These are phyloP conservation scores for Labrus mixtus DNA, from an alignment of 2,113 vertebrate genomes.

Conservation along the genomic window DNA sequence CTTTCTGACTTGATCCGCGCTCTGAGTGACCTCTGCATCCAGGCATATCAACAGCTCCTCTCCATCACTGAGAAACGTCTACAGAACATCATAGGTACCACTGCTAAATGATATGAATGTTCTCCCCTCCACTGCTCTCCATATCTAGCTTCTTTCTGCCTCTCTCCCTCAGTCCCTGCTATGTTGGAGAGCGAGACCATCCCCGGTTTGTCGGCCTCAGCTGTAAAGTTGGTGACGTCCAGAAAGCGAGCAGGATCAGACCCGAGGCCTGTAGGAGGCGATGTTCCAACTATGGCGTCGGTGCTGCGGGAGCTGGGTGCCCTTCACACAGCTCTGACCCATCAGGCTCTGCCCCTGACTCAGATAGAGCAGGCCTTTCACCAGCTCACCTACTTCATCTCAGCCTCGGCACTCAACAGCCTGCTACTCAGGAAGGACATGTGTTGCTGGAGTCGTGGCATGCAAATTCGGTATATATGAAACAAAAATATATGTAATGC, in stretches of 20 bases:
- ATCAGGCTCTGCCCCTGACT: slow-evolving; percentile 61
- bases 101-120: not conserved
- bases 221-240: slow-evolving; percentile 45
- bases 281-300: slow-evolving; percentile 68
- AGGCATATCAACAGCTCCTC: slow-evolving; percentile 88
- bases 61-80: slow-evolving; percentile 76
- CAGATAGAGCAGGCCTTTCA: slow-evolving; percentile 81
- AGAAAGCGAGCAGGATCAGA: slow-evolving; percentile 70
- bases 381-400: slow-evolving; percentile 82
- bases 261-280: slow-evolving; percentile 31
- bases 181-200: slow-evolving; percentile 87
- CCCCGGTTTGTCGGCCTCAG: slow-evolving; percentile 72
- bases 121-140: not conserved
- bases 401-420: slow-evolving; percentile 81
- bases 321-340: slow-evolving; percentile 63
- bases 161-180: slow-evolving; percentile 75
- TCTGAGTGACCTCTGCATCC: slow-evolving; percentile 82
- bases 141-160: not conserved
- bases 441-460: slow-evolving; percentile 85
- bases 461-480: slow-evolving; percentile 84
- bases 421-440: slow-evolving; percentile 85
- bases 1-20: slow-evolving; percentile 64
- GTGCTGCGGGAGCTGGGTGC: slow-evolving; percentile 82
- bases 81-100: slow-evolving; percentile 83
- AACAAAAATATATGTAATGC: no score